Percentiles rank a stretch among this genome's conserved stretches.
Conservation (phyloP, 2,113 vertebrate species). For the Saimiri boliviensis region DNA sequence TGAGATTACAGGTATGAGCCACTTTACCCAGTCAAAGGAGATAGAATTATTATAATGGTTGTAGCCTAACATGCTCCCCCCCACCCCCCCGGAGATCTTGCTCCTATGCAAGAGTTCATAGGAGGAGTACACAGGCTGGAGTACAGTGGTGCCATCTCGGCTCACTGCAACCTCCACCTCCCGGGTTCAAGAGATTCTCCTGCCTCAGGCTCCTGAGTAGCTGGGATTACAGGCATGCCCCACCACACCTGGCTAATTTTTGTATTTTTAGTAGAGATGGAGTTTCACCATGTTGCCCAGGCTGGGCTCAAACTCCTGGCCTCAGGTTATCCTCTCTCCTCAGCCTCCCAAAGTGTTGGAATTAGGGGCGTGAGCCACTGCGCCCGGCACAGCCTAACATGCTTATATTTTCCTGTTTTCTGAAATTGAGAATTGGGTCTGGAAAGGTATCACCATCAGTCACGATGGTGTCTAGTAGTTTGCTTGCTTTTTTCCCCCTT, state of each 20-base stretch:
- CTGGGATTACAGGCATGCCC: too few relatives aligned
- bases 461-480: fast-evolving
- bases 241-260: not conserved
- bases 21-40: too few relatives aligned
- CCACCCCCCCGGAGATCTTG: too few relatives aligned
- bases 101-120: too few relatives aligned
- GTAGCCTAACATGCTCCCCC: not conserved
- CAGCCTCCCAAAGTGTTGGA: not conserved
- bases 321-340: not conserved
- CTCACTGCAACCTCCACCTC: too few relatives aligned
- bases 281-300: not conserved
- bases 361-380: not conserved
- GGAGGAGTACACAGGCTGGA: too few relatives aligned
- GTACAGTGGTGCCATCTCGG: too few relatives aligned
- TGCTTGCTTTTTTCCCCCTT: not conserved
- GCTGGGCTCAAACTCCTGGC: not conserved
- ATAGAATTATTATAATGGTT: fast-evolving
- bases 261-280: not conserved
- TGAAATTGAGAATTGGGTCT: not conserved
- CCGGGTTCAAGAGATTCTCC: too few relatives aligned
- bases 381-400: too few relatives aligned
- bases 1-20: too few relatives aligned
- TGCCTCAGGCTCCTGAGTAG: too few relatives aligned
- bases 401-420: not conserved
- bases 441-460: not conserved